Evolutionary conservation across 2,797 vertebrate genomes (phyloP), one percentile per base, ranked within the genome.

Genomic region (Limnodromus scolopaceus): DNA sequence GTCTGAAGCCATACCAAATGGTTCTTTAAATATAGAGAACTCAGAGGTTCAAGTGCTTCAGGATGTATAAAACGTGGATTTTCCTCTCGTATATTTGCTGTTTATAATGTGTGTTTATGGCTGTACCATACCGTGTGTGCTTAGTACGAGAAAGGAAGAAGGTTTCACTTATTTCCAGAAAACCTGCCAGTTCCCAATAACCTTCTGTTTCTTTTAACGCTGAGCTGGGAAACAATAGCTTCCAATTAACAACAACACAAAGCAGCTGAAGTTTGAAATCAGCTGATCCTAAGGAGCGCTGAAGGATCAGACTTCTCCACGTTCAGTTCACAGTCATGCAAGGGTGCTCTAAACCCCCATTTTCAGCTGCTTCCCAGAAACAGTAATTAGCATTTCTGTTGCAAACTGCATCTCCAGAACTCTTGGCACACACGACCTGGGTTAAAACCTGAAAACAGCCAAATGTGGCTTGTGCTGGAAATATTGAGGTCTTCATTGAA

Each of bases 31-130:
- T 93, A 85, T 39, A 96, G 81, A 95, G 89, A 81, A 80, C 81
- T 83, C 85, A 61, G 95, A 88, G 68, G 92, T 83, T 92, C 79
- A 65, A 94, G 95, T 82, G 92, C 70, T 98, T 97, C 95, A 94
- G 94, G 96, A 90, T 45, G 74, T 92, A 93, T 97, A 96, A 98
- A 98, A 95, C 85, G 89, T 15, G 90, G 92, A 70, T 91, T 96
- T 97, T 96, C 86, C 72, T 89, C 96, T 61, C 66, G 6, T 87
- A 87, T 96, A 92, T 96, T 97, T 97, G 96, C 88, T 92, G 84
- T 94, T 93, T 93, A 46, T 84, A 97, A 96, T 32, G 75, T 3
- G 69, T 97, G 96, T 97, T 98, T 97, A 93, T 92, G 92, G 91
- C 88, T 3, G 11, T 58, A 63, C 58, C 53, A 57, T 78, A 27